Evolutionary conservation across 2,797 vertebrate genomes (phyloP).

Genomic region (Sarcoramphus papa): DNA sequence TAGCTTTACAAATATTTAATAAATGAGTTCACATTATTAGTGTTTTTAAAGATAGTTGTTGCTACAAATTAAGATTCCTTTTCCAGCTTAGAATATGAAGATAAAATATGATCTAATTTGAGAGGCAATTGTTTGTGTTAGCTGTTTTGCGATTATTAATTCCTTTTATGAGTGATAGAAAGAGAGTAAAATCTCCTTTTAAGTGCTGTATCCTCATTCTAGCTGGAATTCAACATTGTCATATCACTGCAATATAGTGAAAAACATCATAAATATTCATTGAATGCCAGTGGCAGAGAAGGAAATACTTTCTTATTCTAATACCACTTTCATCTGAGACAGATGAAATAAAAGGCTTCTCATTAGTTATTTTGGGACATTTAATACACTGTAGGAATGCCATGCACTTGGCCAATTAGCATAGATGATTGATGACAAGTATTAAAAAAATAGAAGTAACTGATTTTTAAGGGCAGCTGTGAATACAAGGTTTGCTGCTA

Average conservation of each 20-base stretch:
- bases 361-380: constrained; percentile 37
- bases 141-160: constrained; percentile 52
- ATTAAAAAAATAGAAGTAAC: background rate
- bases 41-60: constrained; percentile 30
- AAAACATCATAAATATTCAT: constrained; percentile 65
- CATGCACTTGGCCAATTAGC: background rate
- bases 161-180: constrained; percentile 43
- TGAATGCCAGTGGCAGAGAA: constrained; percentile 44
- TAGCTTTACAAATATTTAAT: constrained; percentile 39
- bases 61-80: constrained; percentile 43
- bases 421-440: background rate
- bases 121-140: constrained; percentile 52
- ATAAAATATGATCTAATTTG: constrained; percentile 63
- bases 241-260: constrained; percentile 20
- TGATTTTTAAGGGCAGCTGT: constrained; percentile 12
- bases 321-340: constrained; percentile 8
- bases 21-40: background rate
- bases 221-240: constrained; percentile 32
- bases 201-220: constrained; percentile 23
- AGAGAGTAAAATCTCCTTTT: constrained; percentile 32
- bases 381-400: background rate
- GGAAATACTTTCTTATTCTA: constrained; percentile 48
- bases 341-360: constrained; percentile 38
- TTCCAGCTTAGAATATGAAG: constrained; percentile 33
- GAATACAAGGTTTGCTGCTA: background rate